A percentile compares a stretch with the other conserved stretches of the same genome.
These are phyloP conservation scores for Bos taurus DNA, from an alignment of 2,113 vertebrate species.

Conservation along the genomic window ARS-UCD2.0 NC_037351.1:3862001-3862500, in stretches of 20 bases:
- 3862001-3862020: fast-evolving
- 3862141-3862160: background rate
- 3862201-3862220: background rate
- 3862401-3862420: background rate
- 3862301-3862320: background rate
- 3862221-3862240: too few species aligned
- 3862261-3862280: background rate
- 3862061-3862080: background rate
- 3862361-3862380: background rate
- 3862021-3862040: background rate
- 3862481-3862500: background rate
- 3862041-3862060: background rate
- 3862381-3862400: background rate
- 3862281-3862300: background rate
- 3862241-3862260: background rate
- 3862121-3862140: background rate
- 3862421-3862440: background rate
- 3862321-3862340: background rate
- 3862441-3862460: background rate
- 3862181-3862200: background rate
- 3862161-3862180: background rate
- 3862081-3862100: background rate
- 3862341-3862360: background rate
- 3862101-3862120: background rate
- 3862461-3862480: background rate